These are phyloP conservation scores for Calephelis virginiensis DNA, from an alignment of 1,140 invertebrate genomes.

Conservation along the genomic window DNA sequence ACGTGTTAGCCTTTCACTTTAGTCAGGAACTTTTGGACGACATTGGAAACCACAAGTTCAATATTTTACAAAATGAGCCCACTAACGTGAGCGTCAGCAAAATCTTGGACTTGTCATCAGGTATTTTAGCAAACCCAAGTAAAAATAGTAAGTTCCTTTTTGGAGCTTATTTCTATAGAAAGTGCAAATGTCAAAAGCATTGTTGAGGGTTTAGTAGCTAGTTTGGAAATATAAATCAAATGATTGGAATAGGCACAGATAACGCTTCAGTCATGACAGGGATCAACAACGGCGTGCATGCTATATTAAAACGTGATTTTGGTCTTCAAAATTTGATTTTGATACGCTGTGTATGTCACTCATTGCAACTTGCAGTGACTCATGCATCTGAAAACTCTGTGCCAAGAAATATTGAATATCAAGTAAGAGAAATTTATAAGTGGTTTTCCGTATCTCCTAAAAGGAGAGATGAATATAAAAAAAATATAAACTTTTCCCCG, in stretches of 20 bases:
- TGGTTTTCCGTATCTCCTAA: constrained; percentile 20
- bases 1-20: too few relatives aligned
- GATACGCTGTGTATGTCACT: neutral
- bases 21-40: too few relatives aligned
- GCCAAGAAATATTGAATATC: neutral
- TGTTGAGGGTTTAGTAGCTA: neutral
- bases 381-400: neutral
- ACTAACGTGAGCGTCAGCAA: too few relatives aligned
- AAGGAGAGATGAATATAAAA: neutral
- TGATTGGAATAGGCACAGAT: neutral
- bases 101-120: too few relatives aligned
- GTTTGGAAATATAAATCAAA: neutral
- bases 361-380: constrained; percentile 1
- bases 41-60: too few relatives aligned
- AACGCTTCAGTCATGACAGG: neutral
- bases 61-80: too few relatives aligned
- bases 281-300: neutral
- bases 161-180: too few relatives aligned
- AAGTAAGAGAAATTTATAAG: constrained; percentile 16
- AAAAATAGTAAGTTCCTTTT: too few relatives aligned
- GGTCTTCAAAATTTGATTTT: neutral
- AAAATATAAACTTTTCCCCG: too few relatives aligned
- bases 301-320: constrained; percentile 3
- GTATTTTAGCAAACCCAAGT: too few relatives aligned
- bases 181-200: too few relatives aligned